phyloP scores from a whole-genome alignment of 2,113 vertebrate species.

The Todiramphus chloris region DNA sequence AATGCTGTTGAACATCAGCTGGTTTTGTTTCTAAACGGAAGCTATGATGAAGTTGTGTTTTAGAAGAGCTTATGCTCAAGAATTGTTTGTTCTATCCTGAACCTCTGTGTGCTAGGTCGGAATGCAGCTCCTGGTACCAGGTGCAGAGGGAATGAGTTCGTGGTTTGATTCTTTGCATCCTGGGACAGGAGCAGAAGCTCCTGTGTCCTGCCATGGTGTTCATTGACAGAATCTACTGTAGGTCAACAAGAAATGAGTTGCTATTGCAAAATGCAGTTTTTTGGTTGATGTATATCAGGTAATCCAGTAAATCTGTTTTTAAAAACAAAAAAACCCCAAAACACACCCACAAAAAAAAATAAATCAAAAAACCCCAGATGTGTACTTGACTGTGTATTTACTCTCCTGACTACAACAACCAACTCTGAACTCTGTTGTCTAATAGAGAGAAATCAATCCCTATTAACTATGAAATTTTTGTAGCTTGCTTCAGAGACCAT shows the following conservation, averaged over 20 bases:
- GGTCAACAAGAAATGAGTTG: background rate
- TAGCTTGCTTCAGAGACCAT: background rate
- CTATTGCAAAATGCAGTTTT: background rate
- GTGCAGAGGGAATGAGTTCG: rapidly evolving
- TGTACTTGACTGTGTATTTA: background rate
- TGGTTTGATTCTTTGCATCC: background rate
- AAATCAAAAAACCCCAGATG: too few relatives aligned
- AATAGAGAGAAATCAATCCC: background rate
- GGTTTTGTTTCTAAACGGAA: background rate
- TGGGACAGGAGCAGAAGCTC: background rate
- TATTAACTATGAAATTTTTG: background rate
- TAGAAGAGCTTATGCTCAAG: background rate
- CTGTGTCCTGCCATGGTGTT: background rate
- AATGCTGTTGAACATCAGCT: background rate
- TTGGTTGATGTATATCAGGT: background rate
- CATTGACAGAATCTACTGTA: background rate
- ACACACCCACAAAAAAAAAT: too few relatives aligned
- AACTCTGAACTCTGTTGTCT: background rate
- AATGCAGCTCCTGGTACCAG: background rate
- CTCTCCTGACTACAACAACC: background rate
- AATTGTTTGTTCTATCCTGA: rapidly evolving
- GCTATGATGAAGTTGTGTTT: rapidly evolving
- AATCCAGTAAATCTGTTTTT: background rate
- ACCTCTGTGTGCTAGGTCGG: background rate
- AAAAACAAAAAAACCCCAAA: background rate